Evolutionary conservation across 2,888 invertebrate species (phyloP).

Genomic region (Nudaria mundana): DNA sequence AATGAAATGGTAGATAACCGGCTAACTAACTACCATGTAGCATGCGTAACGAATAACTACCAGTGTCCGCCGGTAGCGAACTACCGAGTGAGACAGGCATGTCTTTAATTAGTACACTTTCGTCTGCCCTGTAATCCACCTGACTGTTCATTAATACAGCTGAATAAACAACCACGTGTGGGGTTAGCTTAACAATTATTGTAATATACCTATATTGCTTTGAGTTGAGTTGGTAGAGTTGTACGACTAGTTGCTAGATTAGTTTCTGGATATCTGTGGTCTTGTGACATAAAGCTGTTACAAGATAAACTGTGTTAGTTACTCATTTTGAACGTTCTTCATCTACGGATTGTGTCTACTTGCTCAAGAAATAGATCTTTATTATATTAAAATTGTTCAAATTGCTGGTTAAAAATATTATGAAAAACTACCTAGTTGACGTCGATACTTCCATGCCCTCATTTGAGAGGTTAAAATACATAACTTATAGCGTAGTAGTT

Average conservation of each 20-base stretch:
- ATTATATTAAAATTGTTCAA: too few species aligned
- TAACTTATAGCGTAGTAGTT: too few species aligned
- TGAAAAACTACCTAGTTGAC: too few species aligned
- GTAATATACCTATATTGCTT: constrained; percentile 31
- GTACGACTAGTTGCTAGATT: constrained; percentile 14
- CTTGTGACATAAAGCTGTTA: too few species aligned
- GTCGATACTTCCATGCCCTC: too few species aligned
- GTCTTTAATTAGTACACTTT: constrained; percentile 53
- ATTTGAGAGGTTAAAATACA: too few species aligned
- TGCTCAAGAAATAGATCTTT: too few species aligned
- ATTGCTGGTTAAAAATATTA: too few species aligned
- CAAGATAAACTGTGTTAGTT: neutral
- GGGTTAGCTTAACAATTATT: constrained; percentile 40
- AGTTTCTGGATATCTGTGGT: neutral
- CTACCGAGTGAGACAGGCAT: constrained; percentile 34
- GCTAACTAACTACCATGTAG: constrained; percentile 7
- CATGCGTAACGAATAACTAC: constrained; percentile 9
- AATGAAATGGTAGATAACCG: constrained; percentile 14
- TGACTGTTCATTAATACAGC: constrained; percentile 51
- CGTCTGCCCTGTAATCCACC: constrained; percentile 50
- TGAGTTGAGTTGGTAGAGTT: constrained; percentile 20
- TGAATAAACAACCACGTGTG: constrained; percentile 45
- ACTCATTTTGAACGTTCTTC: too few species aligned
- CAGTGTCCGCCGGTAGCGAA: constrained; percentile 4
- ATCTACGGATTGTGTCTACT: too few species aligned